These are phyloP conservation scores for Crambe crambe DNA, from an alignment of 37 sponge, comb jelly and placozoan genomes.

Conservation along the genomic window DNA sequence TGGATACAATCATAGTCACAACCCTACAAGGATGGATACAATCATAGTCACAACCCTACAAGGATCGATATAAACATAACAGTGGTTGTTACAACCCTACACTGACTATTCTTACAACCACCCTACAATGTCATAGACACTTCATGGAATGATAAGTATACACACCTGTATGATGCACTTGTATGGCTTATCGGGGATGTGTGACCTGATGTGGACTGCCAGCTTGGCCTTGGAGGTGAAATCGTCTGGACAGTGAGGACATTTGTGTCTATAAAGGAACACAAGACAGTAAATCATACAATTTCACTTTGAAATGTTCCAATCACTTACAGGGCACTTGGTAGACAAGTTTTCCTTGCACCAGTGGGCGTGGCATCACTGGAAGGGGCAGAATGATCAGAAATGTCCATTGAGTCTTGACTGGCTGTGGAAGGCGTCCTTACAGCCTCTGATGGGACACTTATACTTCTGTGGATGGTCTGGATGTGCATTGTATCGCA, in stretches of 20 bases:
- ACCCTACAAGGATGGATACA: too few species aligned
- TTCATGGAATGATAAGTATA: too few species aligned
- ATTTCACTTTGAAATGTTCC: not conserved
- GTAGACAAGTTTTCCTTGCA: not conserved
- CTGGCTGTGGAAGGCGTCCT: slow-evolving; percentile 71
- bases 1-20: too few species aligned
- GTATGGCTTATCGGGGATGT: slow-evolving; percentile 33
- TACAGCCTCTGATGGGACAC: slow-evolving; percentile 62
- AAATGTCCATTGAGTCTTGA: slow-evolving; percentile 66
- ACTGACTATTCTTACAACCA: too few species aligned
- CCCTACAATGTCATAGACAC: too few species aligned
- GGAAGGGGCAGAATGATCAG: slow-evolving; percentile 18
- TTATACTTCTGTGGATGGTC: slow-evolving; percentile 57
- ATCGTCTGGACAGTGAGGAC: slow-evolving; percentile 33
- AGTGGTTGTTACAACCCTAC: too few species aligned
- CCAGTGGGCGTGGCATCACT: not conserved
- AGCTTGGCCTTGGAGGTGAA: slow-evolving; percentile 55
- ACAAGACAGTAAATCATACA: too few species aligned
- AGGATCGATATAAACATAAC: too few species aligned
- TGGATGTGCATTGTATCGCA: slow-evolving; percentile 72
- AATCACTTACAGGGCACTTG: not conserved
- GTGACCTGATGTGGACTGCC: slow-evolving; percentile 28
- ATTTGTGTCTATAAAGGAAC: slow-evolving; percentile 21
- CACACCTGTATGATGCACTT: slow-evolving; percentile 60
- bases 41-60: too few species aligned